phyloP scores from a whole-genome alignment of 2,888 invertebrate species.

The Zaprionus lineosus region DNA sequence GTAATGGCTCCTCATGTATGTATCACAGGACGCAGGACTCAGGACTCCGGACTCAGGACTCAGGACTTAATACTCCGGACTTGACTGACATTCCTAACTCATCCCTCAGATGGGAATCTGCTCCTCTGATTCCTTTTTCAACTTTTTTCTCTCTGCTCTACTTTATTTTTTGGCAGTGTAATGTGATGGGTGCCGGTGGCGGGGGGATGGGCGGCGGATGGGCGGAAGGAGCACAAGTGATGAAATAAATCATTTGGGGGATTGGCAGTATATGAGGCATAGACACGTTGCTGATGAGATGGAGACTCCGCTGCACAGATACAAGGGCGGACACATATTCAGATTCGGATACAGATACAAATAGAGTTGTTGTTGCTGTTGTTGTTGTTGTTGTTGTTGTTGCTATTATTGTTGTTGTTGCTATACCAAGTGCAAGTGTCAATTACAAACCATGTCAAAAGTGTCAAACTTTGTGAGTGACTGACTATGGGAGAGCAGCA shows the following conservation, averaged over 20 bases:
- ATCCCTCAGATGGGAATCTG: not conserved
- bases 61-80: no score
- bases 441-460: constrained; percentile 81
- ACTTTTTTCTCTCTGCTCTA: no score
- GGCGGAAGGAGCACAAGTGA: constrained; percentile 65
- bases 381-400: not conserved
- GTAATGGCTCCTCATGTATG: constrained; percentile 37
- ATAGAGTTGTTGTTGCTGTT: constrained; percentile 11
- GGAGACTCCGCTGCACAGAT: constrained; percentile 39
- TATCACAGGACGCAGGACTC: no score
- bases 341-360: constrained; percentile 25
- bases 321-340: not conserved
- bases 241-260: constrained; percentile 80
- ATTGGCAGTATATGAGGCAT: constrained; percentile 44
- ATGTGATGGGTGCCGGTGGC: no score
- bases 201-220: no score
- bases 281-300: constrained; percentile 62
- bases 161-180: no score
- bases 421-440: constrained; percentile 78
- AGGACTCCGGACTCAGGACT: no score
- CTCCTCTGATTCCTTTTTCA: no score
- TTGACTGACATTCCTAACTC: constrained; percentile 40
- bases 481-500: constrained; percentile 41
- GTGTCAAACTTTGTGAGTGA: constrained; percentile 78
- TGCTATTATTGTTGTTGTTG: constrained; percentile 23